These are phyloP conservation scores for Arvicanthis niloticus DNA, from an alignment of 2,113 vertebrate species.

Conservation along the genomic window DNA sequence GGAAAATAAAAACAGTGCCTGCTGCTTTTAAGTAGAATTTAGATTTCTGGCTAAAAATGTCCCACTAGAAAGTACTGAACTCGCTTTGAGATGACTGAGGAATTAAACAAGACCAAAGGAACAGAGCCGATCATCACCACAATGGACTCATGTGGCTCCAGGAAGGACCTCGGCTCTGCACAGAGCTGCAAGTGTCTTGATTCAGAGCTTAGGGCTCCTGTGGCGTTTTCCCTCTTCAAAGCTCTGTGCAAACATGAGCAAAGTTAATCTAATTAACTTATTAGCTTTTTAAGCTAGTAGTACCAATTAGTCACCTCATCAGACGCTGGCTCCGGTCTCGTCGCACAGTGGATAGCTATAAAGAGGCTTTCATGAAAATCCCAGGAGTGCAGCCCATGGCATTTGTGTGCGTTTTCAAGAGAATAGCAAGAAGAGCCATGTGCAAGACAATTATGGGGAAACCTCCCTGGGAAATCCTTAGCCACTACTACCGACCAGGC, in stretches of 20 bases:
- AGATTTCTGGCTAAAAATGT: not conserved
- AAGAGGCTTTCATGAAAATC: slow-evolving; percentile 76
- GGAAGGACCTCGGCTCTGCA: not conserved
- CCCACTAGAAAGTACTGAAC: not conserved
- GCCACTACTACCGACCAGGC: slow-evolving; percentile 24
- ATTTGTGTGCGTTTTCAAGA: slow-evolving; percentile 71
- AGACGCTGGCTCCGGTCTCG: slow-evolving; percentile 71
- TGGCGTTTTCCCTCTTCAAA: slow-evolving; percentile 79
- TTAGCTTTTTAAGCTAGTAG: slow-evolving; percentile 84
- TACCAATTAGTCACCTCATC: slow-evolving; percentile 83
- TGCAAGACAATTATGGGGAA: slow-evolving; percentile 63
- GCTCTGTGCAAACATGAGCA: slow-evolving; percentile 78
- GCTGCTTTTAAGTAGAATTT: slow-evolving; percentile 1
- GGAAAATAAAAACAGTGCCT: not conserved
- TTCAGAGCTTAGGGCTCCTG: slow-evolving; percentile 71
- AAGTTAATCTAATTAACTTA: slow-evolving; percentile 85
- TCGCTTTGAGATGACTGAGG: not conserved
- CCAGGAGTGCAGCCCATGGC: slow-evolving; percentile 71
- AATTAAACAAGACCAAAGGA: slow-evolving; percentile 10
- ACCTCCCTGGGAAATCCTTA: slow-evolving; percentile 70
- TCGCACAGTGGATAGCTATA: slow-evolving; percentile 42
- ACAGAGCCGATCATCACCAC: not conserved
- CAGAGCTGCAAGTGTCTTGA: not conserved
- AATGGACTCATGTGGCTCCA: not conserved
- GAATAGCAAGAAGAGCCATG: slow-evolving; percentile 70